Percentiles rank a stretch among this genome's conserved stretches.
Evolutionary conservation across 2,888 invertebrate species (phyloP).

Genomic region (Drosophila basisetae): DNA sequence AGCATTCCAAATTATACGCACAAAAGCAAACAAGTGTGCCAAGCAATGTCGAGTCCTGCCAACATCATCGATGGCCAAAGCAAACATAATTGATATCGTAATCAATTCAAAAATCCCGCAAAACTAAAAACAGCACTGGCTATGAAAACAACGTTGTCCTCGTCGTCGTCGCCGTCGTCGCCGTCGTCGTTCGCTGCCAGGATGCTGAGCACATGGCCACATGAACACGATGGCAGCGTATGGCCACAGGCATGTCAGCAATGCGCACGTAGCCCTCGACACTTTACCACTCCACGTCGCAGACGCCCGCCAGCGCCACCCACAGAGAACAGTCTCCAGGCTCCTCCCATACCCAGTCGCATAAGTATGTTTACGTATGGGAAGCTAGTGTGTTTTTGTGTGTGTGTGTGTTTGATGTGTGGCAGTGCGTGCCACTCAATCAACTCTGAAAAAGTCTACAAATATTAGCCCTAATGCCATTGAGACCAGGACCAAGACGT

Average conservation of each 20-base stretch:
- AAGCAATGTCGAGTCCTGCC: conserved; percentile 26
- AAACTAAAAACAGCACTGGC: conserved; percentile 79
- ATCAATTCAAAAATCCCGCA: conserved; percentile 83
- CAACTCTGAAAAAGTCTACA: conserved; percentile 80
- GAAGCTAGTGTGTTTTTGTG: conserved; percentile 8
- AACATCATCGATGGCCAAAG: conserved; percentile 71
- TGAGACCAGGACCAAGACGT: conserved; percentile 70
- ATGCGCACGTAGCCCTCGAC: conserved; percentile 59
- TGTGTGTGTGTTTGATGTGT: conserved; percentile 60
- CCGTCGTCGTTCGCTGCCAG: conserved; percentile 10
- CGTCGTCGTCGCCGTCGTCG: background rate
- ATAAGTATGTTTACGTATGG: conserved; percentile 30
- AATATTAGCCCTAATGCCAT: conserved; percentile 83
- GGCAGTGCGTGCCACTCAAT: conserved; percentile 80
- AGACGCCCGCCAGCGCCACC: conserved; percentile 3
- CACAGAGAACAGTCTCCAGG: background rate
- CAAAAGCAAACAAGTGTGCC: conserved; percentile 74
- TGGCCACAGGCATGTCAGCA: conserved; percentile 72
- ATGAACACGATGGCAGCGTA: conserved; percentile 48
- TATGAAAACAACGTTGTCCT: conserved; percentile 61
- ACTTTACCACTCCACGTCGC: conserved; percentile 34
- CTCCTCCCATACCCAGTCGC: conserved; percentile 2
- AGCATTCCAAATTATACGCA: conserved; percentile 69
- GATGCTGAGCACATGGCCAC: conserved; percentile 40
- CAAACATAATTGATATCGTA: conserved; percentile 84